Evolutionary conservation across 2,888 invertebrate genomes (phyloP), one percentile per base, ranked within the genome.

Genomic region (Epinotia ramella): DNA sequence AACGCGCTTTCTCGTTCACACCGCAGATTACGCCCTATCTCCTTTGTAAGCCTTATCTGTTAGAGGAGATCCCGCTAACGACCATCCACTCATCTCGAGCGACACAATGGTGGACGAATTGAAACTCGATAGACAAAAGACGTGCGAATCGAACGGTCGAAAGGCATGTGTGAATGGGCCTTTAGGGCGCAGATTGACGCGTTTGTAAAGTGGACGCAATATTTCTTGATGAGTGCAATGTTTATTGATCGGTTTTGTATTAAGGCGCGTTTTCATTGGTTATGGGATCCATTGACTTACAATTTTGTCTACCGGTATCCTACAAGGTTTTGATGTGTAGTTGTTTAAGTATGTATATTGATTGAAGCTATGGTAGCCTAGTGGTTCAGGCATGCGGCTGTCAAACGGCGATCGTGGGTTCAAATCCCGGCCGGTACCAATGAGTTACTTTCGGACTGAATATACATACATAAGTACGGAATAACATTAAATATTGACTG

Each of bases 21-120:
- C 92, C 86, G 65, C 73, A 73, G 74, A 75, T 78, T 86, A 93
- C 93, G 87, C 53, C 84, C 85, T 84, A 86, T 86, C 86, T 88
- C 90, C 86, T 90, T 93, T 93, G 91, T 93, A 89, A 82, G 86
- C 84, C 91, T 92, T 93, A 94, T 94, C 94, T 82, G 83, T 81
- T 79, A 85, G 83, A 83, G 84, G 88, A 86, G 87, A 88, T 88
- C 85, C 87, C 84, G 82, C 90, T 93, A 93, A 93, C 91, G 94
- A 93, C 89, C 89, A 85, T 90, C 93, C 93, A 93, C 94, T 93
- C 93, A 89, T 91, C 91, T 88, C 87, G 71, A 78, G 77, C 81
- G 87, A 88, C 92, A 93, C 93, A 93, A 94, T 92, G 88, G 89
- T 77, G 83, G 82, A 88, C 88, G 92, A 92, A 94, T 93, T 93